Percentiles rank a stretch among this genome's conserved stretches.
These are phyloP conservation scores for Vidua chalybeata DNA, from an alignment of 2,113 vertebrate genomes.

Conservation along the genomic window DNA sequence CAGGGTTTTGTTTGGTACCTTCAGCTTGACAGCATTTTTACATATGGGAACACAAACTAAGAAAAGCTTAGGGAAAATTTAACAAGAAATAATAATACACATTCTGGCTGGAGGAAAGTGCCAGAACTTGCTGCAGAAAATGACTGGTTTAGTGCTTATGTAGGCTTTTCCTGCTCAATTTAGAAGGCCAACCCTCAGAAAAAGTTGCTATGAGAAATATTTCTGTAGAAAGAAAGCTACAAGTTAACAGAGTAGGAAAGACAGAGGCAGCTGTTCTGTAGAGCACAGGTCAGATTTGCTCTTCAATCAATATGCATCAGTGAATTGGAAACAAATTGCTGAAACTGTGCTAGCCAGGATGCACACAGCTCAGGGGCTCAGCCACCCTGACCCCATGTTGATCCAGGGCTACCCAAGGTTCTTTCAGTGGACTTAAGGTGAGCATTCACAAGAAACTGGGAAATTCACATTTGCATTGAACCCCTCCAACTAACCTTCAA, in stretches of 20 bases:
- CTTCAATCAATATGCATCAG: background rate
- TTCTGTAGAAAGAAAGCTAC: background rate
- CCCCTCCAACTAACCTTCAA: background rate
- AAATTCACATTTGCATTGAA: background rate
- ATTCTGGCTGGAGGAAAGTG: background rate
- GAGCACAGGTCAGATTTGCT: background rate
- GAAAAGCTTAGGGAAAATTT: background rate
- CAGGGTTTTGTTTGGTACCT: background rate
- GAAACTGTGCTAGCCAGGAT: background rate
- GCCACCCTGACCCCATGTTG: accelerated
- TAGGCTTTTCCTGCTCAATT: background rate
- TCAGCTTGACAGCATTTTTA: background rate
- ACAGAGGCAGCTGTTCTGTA: background rate
- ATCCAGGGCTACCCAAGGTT: background rate
- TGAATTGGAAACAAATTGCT: background rate
- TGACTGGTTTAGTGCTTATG: background rate
- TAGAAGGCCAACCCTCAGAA: background rate
- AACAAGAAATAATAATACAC: background rate
- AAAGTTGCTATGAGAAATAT: background rate
- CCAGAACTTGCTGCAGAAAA: constrained; percentile 22
- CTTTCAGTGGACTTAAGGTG: background rate
- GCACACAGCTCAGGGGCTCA: background rate
- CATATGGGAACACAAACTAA: background rate
- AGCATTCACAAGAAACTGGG: background rate
- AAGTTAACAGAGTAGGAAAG: background rate